Conservation (phyloP, 2,113 vertebrate species). For the Sterna hirundo region DNA sequence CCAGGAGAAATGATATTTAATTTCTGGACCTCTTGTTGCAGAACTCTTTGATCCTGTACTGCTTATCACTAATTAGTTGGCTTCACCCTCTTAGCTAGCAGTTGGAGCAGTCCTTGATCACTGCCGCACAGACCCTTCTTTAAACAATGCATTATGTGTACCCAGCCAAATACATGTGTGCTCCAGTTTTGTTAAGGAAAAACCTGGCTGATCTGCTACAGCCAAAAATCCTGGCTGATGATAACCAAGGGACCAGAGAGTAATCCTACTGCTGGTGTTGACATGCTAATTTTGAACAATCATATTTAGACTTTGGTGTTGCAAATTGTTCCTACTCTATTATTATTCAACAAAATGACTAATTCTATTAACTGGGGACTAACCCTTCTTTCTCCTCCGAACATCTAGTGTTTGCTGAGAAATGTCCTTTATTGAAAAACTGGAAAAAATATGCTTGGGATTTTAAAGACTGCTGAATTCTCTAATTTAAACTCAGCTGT, state of each 20-base stretch:
- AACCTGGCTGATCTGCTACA: background rate
- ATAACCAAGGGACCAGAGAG: background rate
- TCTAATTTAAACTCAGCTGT: background rate
- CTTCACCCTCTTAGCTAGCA: background rate
- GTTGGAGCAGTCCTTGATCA: background rate
- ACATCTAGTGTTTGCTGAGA: background rate
- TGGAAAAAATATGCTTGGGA: background rate
- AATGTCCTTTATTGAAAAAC: background rate
- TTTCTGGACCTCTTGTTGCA: background rate
- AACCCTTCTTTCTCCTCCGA: background rate
- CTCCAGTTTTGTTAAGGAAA: background rate
- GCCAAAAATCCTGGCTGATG: background rate
- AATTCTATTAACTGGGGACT: background rate
- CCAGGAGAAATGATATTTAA: background rate
- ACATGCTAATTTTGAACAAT: background rate
- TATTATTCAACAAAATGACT: background rate
- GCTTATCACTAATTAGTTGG: background rate
- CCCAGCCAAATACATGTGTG: accelerated
- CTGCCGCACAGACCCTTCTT: background rate
- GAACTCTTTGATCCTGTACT: background rate
- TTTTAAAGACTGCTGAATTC: background rate
- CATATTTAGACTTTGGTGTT: background rate
- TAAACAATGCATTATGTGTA: background rate
- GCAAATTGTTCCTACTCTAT: background rate
- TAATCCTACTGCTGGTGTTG: background rate